A percentile compares a stretch with the other conserved stretches of the same genome.
Conservation (phyloP, 2,888 invertebrate species). For the Congeria kusceri region DNA sequence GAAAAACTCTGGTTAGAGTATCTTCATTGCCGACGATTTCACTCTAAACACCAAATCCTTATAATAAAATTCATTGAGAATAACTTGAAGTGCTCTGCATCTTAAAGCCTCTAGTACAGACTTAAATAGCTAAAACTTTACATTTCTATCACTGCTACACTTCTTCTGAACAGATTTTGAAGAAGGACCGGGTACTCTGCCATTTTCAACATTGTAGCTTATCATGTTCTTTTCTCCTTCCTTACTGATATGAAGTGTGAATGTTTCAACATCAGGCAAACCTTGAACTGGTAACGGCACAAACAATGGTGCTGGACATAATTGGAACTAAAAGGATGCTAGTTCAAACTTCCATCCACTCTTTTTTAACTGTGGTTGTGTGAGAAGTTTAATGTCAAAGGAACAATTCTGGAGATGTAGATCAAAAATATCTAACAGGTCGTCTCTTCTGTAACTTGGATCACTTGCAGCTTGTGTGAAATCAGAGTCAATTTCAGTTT, state of each 20-base stretch:
- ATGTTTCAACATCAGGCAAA: slow-evolving; percentile 69
- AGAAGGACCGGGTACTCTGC: background rate
- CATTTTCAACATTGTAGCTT: slow-evolving; percentile 76
- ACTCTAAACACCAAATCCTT: slow-evolving; percentile 53
- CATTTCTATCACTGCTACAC: slow-evolving; percentile 19
- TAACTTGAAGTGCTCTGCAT: slow-evolving; percentile 64
- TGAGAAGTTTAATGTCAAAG: slow-evolving; percentile 61
- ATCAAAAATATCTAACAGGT: slow-evolving; percentile 62
- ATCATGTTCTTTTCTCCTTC: slow-evolving; percentile 73
- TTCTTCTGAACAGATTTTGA: slow-evolving; percentile 8
- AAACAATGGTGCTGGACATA: slow-evolving; percentile 46
- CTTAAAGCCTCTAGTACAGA: slow-evolving; percentile 66
- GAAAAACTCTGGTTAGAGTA: slow-evolving; percentile 60
- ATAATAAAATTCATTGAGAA: slow-evolving; percentile 59
- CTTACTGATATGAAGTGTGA: slow-evolving; percentile 81
- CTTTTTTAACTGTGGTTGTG: slow-evolving; percentile 34
- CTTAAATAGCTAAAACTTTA: slow-evolving; percentile 71
- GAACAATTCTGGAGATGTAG: slow-evolving; percentile 66
- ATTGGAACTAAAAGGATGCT: slow-evolving; percentile 53
- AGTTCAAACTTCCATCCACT: slow-evolving; percentile 65
- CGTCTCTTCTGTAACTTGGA: slow-evolving; percentile 23
- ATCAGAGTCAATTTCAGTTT: background rate
- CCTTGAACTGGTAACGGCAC: slow-evolving; percentile 41
- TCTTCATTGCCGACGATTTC: slow-evolving; percentile 68
- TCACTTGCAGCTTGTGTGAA: background rate